Evolutionary conservation across 2,888 invertebrate species (phyloP).

Genomic region (Dugesia japonica): DNA sequence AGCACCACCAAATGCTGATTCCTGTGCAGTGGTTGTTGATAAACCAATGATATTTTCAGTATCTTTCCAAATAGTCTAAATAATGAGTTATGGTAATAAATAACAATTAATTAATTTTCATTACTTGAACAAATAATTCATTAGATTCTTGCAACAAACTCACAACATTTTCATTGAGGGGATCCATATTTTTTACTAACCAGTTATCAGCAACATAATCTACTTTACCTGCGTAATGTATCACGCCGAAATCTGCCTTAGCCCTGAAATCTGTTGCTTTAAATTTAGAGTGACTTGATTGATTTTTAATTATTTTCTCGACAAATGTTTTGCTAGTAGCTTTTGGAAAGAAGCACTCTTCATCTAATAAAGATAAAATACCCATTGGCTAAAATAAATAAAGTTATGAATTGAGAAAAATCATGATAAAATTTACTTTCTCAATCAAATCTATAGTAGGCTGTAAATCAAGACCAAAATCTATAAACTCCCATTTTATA

Average conservation of each 20-base stretch:
- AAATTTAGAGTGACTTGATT: slow-evolving; percentile 89
- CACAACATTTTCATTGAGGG: slow-evolving; percentile 93
- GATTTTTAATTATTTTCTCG: slow-evolving; percentile 84
- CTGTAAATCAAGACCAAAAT: slow-evolving; percentile 93
- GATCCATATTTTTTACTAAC: slow-evolving; percentile 99
- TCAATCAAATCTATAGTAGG: slow-evolving; percentile 98
- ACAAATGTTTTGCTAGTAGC: slow-evolving; percentile 97
- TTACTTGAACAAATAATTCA: slow-evolving; percentile 43
- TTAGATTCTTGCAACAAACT: slow-evolving; percentile 73
- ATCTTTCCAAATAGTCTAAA: slow-evolving; percentile 71
- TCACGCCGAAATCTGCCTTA: slow-evolving; percentile 77
- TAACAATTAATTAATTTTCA: background rate
- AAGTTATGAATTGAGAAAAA: background rate
- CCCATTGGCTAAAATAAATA: slow-evolving; percentile 83
- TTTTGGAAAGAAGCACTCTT: slow-evolving; percentile 99
- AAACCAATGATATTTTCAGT: slow-evolving; percentile 86
- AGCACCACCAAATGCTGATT: slow-evolving; percentile 66
- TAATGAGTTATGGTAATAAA: slow-evolving; percentile 69
- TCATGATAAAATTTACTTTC: slow-evolving; percentile 57
- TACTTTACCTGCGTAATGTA: slow-evolving; percentile 93
- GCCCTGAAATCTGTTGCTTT: slow-evolving; percentile 51
- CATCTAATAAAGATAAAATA: slow-evolving; percentile 88
- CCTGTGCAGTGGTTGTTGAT: slow-evolving; percentile 71
- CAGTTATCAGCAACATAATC: slow-evolving; percentile 65
- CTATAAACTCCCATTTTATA: slow-evolving; percentile 99